Evolutionary conservation across 2,888 invertebrate genomes (phyloP).

Genomic region (Imbricaverruca yamaguchii): DNA sequence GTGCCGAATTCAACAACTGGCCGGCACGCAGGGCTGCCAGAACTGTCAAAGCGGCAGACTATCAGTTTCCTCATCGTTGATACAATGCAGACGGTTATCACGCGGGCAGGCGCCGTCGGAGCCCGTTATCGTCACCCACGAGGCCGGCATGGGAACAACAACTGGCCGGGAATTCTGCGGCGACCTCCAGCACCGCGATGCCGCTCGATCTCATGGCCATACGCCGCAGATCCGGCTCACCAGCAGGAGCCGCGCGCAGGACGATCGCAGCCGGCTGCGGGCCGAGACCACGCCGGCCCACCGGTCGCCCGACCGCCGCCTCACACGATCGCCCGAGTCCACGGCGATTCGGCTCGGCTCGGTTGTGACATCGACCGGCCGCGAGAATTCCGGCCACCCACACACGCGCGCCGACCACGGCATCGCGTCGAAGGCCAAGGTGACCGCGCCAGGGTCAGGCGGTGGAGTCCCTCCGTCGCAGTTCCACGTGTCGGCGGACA

Average conservation of each 20-base stretch:
- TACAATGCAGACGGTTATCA: no score
- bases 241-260: no score
- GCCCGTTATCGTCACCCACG: no score
- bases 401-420: neutral
- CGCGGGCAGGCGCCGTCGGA: no score
- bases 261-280: no score
- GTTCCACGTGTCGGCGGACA: neutral
- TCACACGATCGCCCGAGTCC: neutral
- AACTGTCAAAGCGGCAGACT: no score
- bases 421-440: neutral
- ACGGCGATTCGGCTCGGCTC: neutral
- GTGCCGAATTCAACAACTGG: no score
- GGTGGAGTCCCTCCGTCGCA: neutral
- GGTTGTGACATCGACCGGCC: neutral
- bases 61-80: no score
- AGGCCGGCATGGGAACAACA: no score
- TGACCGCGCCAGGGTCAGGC: neutral
- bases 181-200: neutral
- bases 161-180: conserved; percentile 24
- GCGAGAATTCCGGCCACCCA: neutral
- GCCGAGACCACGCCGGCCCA: neutral
- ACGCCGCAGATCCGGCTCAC: neutral
- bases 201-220: no score
- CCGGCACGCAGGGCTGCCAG: no score
- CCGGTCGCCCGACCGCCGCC: neutral